Conservation (phyloP, 1,140 invertebrate species). For the Diachasmimorpha longicaudata region DNA sequence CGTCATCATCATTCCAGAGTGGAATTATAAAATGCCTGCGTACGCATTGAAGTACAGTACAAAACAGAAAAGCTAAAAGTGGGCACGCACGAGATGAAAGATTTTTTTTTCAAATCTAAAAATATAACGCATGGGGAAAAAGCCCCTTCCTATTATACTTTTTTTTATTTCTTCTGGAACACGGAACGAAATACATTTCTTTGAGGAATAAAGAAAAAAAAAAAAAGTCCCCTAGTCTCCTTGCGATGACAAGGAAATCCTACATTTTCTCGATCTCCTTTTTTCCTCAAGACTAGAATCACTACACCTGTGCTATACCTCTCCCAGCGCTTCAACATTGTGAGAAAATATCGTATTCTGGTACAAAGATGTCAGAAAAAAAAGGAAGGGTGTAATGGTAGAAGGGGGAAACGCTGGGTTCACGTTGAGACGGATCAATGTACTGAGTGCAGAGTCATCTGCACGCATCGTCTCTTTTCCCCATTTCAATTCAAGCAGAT, state of each 20-base stretch:
- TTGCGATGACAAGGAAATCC: conserved; percentile 42
- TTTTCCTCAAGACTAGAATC: neutral
- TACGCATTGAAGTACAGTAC: conserved; percentile 11
- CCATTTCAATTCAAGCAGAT: neutral
- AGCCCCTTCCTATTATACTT: neutral
- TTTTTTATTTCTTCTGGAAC: neutral
- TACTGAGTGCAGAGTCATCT: conserved; percentile 54
- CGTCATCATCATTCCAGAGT: conserved; percentile 6
- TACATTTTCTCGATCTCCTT: conserved; percentile 48
- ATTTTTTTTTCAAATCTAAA: neutral
- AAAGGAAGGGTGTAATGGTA: conserved; percentile 1
- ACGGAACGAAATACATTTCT: conserved; percentile 1
- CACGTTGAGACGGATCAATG: conserved; percentile 58
- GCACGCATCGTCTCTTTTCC: conserved; percentile 26
- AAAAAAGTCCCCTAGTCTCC: conserved; percentile 1
- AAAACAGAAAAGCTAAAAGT: neutral
- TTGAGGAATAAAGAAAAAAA: neutral
- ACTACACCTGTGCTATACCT: conserved; percentile 9
- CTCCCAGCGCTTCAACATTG: neutral
- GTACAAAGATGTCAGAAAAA: conserved; percentile 35
- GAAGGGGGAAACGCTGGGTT: conserved; percentile 39
- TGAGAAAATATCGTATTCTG: conserved; percentile 8
- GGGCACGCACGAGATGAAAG: conserved; percentile 5
- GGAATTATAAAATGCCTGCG: conserved; percentile 22
- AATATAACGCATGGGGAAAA: neutral